Base-by-base conservation (phyloP, 2,888 invertebrate genomes). In the Sinhomidia bicolor region DNA sequence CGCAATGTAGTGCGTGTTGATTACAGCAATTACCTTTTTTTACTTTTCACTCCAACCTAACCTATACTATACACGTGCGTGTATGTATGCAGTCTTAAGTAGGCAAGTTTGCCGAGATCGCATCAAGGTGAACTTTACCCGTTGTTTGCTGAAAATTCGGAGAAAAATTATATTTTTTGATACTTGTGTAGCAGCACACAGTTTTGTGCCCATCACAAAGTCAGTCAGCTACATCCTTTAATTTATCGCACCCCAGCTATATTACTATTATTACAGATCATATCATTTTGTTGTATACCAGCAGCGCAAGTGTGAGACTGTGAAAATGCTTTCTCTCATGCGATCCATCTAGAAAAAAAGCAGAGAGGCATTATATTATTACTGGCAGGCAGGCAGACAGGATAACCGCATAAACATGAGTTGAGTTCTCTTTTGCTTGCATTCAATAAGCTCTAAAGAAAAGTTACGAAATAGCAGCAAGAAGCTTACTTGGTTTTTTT, bases 301-400 rank as follows among this genome's bases (percentile, higher is more conserved):
- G 5, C 7, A 20, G 60, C 68, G 54, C 51, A 57, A 60, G 76
- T 62, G 57, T 29, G 78, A 85, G 62, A 47, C 80, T 44, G 65
- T 78, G 65, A 76, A 80, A 86, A 80, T 86, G 86, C 86, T 86
- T 86, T 86, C 86, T 86, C 86, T 86, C 86, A 80, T 71, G 74
- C 60, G 71, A 57, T 54, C 47, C 14, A 0, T 23, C 23, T 29
- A 29, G 9, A n/a, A 36, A 65, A 14, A 17, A 71, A 23, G 23
- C 20, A 68, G 17, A 23, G 6, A 62, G 60, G 26, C 60, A 7
- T 26, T 10, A 10, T 3, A 0, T 14, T 14, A 0, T 20, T 14
- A 23, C 71, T 44, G 44, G 23, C n/a, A 44, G n/a, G 23, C 14
- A 32, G 17, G 65, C 14, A 12, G 47, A n/a, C n/a, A n/a, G n/a